Evolutionary conservation across 2,888 invertebrate genomes (phyloP).

Genomic region (Lapara coniferarum): DNA sequence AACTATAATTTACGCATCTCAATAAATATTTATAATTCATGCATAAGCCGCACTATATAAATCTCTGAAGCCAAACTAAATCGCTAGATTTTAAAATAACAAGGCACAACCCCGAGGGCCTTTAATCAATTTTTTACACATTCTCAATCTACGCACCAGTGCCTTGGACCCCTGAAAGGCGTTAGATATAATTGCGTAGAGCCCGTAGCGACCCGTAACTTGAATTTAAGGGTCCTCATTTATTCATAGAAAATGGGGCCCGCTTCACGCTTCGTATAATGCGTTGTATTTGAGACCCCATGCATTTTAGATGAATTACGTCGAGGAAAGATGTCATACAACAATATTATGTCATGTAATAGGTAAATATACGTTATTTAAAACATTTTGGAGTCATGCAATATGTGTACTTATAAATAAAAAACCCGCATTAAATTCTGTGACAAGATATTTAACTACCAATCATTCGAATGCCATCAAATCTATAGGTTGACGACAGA

Average conservation of each 20-base stretch:
- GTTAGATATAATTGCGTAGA: conserved; percentile 30
- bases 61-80: no score
- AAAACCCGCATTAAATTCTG: no score
- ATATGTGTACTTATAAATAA: no score
- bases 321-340: conserved; percentile 28
- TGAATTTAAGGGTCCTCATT: conserved; percentile 57
- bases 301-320: conserved; percentile 63
- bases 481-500: no score
- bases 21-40: no score
- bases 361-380: no score
- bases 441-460: no score
- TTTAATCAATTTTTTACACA: background rate
- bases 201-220: conserved; percentile 42
- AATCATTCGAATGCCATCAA: no score
- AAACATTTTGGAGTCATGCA: no score
- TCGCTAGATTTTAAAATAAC: no score
- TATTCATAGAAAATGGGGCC: conserved; percentile 56
- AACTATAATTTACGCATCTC: no score
- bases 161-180: conserved; percentile 19
- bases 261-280: conserved; percentile 54
- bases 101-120: background rate
- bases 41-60: no score
- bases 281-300: conserved; percentile 65
- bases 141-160: background rate
- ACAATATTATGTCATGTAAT: background rate